Conservation (phyloP, 2,888 invertebrate species). For the Himalopsyche anomala region DNA sequence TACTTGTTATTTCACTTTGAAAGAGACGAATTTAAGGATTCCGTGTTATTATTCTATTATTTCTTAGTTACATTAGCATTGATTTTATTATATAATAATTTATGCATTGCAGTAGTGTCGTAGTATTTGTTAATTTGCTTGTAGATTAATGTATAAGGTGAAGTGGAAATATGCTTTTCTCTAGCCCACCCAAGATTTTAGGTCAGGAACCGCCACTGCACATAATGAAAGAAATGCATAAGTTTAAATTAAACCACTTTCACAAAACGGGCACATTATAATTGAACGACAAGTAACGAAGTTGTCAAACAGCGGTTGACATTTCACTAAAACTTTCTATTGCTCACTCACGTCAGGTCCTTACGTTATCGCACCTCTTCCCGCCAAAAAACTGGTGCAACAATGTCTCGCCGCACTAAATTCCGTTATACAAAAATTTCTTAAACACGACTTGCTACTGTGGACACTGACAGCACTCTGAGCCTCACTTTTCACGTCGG, state of each 20-base stretch:
- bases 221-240: neutral
- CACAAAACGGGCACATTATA: neutral
- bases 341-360: neutral
- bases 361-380: slow-evolving; percentile 17
- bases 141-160: too few species aligned
- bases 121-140: too few species aligned
- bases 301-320: neutral
- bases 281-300: neutral
- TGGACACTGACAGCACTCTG: neutral
- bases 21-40: too few species aligned
- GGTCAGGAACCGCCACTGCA: too few species aligned
- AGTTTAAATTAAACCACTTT: slow-evolving; percentile 1
- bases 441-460: neutral
- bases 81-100: too few species aligned
- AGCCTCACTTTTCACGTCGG: neutral
- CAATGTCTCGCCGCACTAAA: neutral
- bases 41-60: too few species aligned
- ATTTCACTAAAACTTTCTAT: slow-evolving; percentile 29
- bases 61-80: too few species aligned
- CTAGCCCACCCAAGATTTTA: too few species aligned
- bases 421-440: neutral
- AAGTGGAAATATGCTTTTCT: too few species aligned
- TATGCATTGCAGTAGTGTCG: too few species aligned
- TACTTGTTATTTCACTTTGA: too few species aligned
- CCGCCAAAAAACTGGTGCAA: slow-evolving; percentile 20